phyloP scores from a whole-genome alignment of 2,113 vertebrate species.

The Perognathus longimembris region DNA sequence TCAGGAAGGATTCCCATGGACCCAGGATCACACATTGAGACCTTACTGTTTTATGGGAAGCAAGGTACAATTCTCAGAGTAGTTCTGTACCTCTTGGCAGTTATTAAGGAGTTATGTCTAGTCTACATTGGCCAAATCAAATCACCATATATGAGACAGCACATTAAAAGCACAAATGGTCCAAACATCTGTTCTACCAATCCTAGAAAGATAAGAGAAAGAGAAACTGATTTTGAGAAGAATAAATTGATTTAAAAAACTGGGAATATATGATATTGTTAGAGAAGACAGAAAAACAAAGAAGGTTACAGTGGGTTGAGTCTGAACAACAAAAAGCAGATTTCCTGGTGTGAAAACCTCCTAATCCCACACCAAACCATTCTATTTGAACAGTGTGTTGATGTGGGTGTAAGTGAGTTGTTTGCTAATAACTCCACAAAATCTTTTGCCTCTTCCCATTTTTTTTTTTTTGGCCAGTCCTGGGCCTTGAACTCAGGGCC shows the following conservation, averaged over 20 bases:
- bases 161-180: background rate
- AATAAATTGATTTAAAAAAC: background rate
- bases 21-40: background rate
- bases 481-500: too few species aligned
- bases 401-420: conserved; percentile 49
- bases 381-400: conserved; percentile 21
- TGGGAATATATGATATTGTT: background rate
- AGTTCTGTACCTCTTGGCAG: background rate
- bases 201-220: conserved; percentile 16
- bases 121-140: background rate
- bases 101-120: background rate
- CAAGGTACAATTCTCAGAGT: background rate
- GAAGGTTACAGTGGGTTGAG: background rate
- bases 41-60: background rate
- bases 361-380: background rate
- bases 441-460: background rate
- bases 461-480: too few species aligned
- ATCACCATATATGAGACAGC: background rate
- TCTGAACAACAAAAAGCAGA: background rate
- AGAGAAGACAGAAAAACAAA: background rate
- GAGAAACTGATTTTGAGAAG: background rate
- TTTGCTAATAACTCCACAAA: background rate
- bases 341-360: background rate
- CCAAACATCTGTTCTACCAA: background rate
- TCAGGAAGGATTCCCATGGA: background rate